phyloP scores from a whole-genome alignment of 2,113 vertebrate species.

The Corvus moneduloides region DNA sequence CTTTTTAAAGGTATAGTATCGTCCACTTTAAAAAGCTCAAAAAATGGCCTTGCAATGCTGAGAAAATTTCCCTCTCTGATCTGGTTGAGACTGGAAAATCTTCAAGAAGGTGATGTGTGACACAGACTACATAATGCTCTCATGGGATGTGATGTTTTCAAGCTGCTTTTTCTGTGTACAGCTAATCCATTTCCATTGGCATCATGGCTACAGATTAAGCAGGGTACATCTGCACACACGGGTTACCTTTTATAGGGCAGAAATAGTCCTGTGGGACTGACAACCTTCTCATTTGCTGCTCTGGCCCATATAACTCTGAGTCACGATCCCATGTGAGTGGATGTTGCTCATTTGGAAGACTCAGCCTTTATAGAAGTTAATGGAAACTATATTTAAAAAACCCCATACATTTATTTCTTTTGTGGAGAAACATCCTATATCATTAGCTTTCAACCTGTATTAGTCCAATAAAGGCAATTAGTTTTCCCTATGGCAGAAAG shows the following conservation, averaged over 20 bases:
- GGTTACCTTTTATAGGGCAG: background rate
- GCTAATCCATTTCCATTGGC: background rate
- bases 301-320: background rate
- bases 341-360: background rate
- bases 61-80: background rate
- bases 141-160: background rate
- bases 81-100: background rate
- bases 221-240: background rate
- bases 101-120: background rate
- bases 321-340: background rate
- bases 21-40: background rate
- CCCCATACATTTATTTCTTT: background rate
- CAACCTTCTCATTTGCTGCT: background rate
- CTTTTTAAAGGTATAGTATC: background rate
- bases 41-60: background rate
- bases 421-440: background rate
- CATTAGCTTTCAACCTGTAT: slow-evolving; percentile 46
- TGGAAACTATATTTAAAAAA: background rate
- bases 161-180: background rate
- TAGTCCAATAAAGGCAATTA: slow-evolving; percentile 67
- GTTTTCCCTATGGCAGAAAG: slow-evolving; percentile 56
- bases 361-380: background rate
- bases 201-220: background rate
- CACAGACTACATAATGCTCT: background rate
- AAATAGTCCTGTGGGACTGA: background rate